Base-by-base conservation (phyloP, 2,797 vertebrate genomes). In the Avahi laniger region DNA sequence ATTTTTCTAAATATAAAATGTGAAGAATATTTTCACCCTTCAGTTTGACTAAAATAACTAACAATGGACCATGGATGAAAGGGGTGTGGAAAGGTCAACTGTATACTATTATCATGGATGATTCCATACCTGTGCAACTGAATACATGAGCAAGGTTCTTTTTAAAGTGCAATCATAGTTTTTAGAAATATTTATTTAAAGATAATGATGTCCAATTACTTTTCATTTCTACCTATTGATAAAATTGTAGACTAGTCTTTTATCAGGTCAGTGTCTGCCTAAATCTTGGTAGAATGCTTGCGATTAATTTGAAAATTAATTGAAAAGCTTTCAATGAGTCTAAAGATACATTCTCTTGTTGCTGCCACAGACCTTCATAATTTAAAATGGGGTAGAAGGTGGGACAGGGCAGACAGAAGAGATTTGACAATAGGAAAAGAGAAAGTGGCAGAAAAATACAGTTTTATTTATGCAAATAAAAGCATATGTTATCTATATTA, bases 281-380 rank as follows among this genome's bases (percentile, higher is more conserved):
- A 63, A 89, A 28, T 75, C 76, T 94, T 26, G 33, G 30, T 5
- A 93, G 76, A 88, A 86, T 35, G 52, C 30, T 59, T 82, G 26
- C 65, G 46, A 89, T 92, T 89, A 73, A 93, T 91, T 54, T 93
- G 57, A 75, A 97, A 94, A 91, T 93, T 52, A 96, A 95, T 11
- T 65, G 26, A 78, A 85, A 85, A 89, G 35, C 76, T 63, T 76
- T 38, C 28, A 94, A 41, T 75, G 48, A 63, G 43, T 65, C 85
- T 92, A 59, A 69, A 88, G 61, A 41, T 70, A 22, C 1, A 78
- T 91, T 83, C 52, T 93, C 8, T 52, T 65, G 93, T 11, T 59
- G 30, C 5, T 43, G 54, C 28, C 26, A 54, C 4, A 78, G 24
- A 75, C 3, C 18, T 82, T 67, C n/a, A 80, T n/a, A 84, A 69